Conservation (phyloP, 2,797 vertebrate species). For the Antrozous pallidus region DNA sequence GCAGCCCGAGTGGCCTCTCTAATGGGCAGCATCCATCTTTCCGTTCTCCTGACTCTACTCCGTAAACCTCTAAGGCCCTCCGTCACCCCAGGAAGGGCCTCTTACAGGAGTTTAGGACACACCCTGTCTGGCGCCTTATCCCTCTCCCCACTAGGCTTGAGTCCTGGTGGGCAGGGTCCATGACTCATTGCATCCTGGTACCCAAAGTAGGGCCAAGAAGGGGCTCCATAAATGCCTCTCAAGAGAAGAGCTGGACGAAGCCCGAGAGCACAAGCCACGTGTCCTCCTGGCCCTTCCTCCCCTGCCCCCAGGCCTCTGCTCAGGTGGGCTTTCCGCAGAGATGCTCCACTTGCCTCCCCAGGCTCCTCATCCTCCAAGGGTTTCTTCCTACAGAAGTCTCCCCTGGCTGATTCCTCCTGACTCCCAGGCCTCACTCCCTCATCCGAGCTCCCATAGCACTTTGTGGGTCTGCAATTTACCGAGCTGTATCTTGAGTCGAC, state of each 20-base stretch:
- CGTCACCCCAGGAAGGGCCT: neutral
- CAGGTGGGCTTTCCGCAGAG: neutral
- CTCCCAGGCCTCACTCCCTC: neutral
- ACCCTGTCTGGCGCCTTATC: fast-evolving
- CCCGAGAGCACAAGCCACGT: fast-evolving
- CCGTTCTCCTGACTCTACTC: neutral
- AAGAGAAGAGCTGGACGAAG: neutral
- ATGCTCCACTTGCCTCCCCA: fast-evolving
- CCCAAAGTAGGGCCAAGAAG: neutral
- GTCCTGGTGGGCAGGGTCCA: fast-evolving
- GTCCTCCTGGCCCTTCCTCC: neutral
- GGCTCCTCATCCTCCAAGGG: neutral
- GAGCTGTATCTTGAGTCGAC: neutral
- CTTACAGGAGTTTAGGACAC: fast-evolving
- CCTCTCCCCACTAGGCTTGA: neutral
- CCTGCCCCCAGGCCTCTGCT: neutral
- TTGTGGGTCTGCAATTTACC: neutral
- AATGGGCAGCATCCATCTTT: neutral
- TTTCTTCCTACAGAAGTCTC: neutral
- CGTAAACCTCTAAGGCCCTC: neutral
- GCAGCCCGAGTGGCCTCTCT: neutral
- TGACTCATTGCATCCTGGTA: neutral
- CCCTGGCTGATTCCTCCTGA: neutral
- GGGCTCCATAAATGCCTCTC: fast-evolving
- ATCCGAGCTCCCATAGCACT: neutral